Percentiles rank a stretch among this genome's conserved stretches.
phyloP scores from a whole-genome alignment of 2,888 invertebrate genomes.

The Diogma glabrata region DNA sequence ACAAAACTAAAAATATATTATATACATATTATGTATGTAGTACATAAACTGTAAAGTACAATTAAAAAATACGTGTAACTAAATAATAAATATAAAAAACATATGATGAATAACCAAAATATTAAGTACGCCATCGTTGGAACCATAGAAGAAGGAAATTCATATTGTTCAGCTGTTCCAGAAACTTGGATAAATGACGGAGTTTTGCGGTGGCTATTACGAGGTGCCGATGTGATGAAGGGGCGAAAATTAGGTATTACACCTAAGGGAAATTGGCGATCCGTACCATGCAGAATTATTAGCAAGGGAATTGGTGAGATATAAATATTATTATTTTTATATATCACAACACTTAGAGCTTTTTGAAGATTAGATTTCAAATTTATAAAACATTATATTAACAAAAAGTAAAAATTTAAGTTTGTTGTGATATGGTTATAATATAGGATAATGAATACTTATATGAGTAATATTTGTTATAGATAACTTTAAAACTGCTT shows the following conservation, averaged over 20 bases:
- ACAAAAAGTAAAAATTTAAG: background rate
- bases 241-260: background rate
- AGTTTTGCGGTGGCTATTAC: background rate
- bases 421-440: background rate
- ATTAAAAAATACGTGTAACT: background rate
- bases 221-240: background rate
- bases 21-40: too few relatives aligned
- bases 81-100: background rate
- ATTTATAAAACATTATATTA: background rate
- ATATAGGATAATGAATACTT: background rate
- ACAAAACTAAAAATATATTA: too few relatives aligned
- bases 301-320: background rate
- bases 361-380: background rate
- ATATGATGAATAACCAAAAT: background rate
- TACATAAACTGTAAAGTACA: background rate
- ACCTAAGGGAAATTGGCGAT: too few relatives aligned
- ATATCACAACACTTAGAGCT: background rate
- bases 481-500: background rate
- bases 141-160: background rate
- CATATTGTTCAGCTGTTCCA: slow-evolving; percentile 1
- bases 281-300: background rate
- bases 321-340: background rate
- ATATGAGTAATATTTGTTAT: background rate
- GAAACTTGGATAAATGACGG: background rate
- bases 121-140: background rate